Conservation (phyloP, 2,113 vertebrate genomes). For the Anguilla rostrata region DNA sequence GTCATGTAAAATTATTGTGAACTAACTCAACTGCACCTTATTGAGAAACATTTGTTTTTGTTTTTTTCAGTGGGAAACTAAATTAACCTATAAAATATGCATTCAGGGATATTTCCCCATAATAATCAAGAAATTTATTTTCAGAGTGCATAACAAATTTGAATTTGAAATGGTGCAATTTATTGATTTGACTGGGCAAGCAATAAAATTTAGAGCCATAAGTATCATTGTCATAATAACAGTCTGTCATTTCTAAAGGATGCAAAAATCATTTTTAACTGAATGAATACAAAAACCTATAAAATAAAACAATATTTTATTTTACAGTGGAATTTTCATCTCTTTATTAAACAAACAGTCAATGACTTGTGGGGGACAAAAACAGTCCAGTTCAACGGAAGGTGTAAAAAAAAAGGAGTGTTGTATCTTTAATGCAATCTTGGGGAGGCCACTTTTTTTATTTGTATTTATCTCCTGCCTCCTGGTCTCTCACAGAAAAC, state of each 20-base stretch:
- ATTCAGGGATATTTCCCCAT: background rate
- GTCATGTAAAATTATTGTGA: background rate
- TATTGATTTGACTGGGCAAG: slow-evolving; percentile 13
- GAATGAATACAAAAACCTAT: background rate
- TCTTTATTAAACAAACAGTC: slow-evolving; percentile 1
- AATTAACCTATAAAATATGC: no score
- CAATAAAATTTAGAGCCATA: background rate
- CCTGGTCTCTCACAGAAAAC: slow-evolving; percentile 33
- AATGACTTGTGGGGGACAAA: background rate
- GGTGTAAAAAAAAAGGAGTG: slow-evolving; percentile 22
- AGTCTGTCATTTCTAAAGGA: background rate
- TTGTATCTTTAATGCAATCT: slow-evolving; percentile 32
- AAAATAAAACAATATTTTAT: background rate
- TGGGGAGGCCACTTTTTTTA: slow-evolving; percentile 24
- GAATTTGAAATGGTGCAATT: background rate
- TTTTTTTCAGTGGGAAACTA: slow-evolving; percentile 39
- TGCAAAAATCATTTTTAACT: slow-evolving; percentile 4
- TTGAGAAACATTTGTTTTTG: slow-evolving; percentile 33
- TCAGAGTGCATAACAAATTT: background rate
- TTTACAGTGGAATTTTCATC: background rate
- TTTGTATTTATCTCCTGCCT: slow-evolving; percentile 47
- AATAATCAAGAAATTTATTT: slow-evolving; percentile 35
- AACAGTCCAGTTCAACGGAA: slow-evolving; percentile 17
- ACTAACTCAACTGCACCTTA: background rate
- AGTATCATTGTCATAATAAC: background rate